A percentile compares a stretch with the other conserved stretches of the same genome.
Evolutionary conservation across 2,888 invertebrate species (phyloP).

Genomic region (Altica lythri): DNA sequence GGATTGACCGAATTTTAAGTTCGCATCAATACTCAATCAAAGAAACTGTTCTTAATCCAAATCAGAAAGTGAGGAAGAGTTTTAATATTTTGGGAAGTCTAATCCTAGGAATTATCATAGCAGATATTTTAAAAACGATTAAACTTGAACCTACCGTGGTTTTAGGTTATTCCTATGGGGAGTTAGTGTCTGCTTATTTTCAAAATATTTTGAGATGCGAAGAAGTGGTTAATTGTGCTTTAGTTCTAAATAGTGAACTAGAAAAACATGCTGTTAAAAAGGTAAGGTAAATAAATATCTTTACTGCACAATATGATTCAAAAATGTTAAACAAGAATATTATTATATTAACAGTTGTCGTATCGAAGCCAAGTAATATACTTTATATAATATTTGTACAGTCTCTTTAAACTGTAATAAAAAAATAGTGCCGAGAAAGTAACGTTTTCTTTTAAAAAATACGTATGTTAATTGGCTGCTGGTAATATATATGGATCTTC

Average conservation of each 20-base stretch:
- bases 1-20: background rate
- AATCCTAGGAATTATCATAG: constrained; percentile 63
- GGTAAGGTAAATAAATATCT: constrained; percentile 2
- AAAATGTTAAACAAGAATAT: too few species aligned
- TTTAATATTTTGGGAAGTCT: constrained; percentile 33
- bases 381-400: too few species aligned
- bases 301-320: too few species aligned
- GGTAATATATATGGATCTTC: too few species aligned
- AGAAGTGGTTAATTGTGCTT: constrained; percentile 78
- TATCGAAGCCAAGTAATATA: too few species aligned
- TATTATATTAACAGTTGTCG: too few species aligned
- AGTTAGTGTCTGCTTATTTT: constrained; percentile 89
- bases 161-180: constrained; percentile 81
- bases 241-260: constrained; percentile 21
- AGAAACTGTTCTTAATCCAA: constrained; percentile 21
- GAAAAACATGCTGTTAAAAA: too few species aligned
- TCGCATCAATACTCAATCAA: constrained; percentile 9
- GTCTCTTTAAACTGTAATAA: too few species aligned
- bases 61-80: constrained; percentile 15
- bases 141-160: constrained; percentile 45
- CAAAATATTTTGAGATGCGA: constrained; percentile 85
- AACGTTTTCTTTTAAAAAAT: too few species aligned
- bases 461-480: too few species aligned
- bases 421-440: too few species aligned
- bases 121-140: constrained; percentile 59